Evolutionary conservation across 2,797 vertebrate species (phyloP).

Genomic region (Intellagama lesueurii): DNA sequence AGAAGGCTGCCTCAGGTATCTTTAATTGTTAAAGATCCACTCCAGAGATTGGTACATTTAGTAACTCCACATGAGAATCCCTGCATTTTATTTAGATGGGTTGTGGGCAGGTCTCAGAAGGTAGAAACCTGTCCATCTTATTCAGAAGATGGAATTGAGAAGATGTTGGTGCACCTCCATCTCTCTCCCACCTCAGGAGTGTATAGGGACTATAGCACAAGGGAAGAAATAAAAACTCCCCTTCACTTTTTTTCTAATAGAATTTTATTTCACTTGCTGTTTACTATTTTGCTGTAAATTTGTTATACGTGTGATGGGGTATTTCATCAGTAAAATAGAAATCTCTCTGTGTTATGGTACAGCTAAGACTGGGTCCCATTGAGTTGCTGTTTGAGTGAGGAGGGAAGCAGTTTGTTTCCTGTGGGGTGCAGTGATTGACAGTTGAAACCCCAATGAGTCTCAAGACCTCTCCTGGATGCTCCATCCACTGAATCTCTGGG

Average conservation of each 20-base stretch:
- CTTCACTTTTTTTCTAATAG: neutral
- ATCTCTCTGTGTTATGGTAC: neutral
- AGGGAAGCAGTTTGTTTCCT: neutral
- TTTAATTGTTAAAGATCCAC: neutral
- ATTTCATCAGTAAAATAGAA: neutral
- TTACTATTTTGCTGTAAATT: neutral
- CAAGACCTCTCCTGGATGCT: no score
- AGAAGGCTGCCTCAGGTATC: neutral
- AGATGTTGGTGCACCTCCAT: neutral
- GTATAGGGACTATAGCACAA: no score
- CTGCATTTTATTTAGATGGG: neutral
- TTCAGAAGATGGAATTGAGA: neutral
- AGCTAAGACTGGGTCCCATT: no score
- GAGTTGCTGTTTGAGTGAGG: neutral
- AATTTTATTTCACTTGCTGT: no score
- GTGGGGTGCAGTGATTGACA: no score
- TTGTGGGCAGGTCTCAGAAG: neutral
- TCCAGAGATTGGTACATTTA: neutral
- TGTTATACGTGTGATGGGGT: neutral
- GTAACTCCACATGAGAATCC: neutral
- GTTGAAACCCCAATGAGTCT: no score
- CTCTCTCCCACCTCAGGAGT: neutral
- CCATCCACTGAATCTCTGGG: no score
- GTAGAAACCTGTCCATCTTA: neutral
- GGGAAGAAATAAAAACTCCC: no score